Evolutionary conservation across 2,888 invertebrate genomes (phyloP).

Genomic region (Chrysopilus asiliformis): DNA sequence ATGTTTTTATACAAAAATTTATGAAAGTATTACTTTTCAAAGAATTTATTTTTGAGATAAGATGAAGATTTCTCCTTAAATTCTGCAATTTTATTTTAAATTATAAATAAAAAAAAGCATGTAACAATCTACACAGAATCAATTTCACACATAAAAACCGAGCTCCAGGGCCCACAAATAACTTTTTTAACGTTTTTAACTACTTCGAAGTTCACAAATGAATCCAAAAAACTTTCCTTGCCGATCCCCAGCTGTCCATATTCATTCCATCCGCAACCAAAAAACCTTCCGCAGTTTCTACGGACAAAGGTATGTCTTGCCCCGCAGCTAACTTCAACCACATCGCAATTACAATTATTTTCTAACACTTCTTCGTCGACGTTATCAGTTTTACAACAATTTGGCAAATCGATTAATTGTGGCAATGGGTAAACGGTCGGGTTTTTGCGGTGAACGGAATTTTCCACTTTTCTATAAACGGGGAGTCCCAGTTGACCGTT

Average conservation of each 20-base stretch:
- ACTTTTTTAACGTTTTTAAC: slow-evolving; percentile 23
- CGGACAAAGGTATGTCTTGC: slow-evolving; percentile 58
- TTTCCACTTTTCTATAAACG: slow-evolving; percentile 10
- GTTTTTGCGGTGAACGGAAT: slow-evolving; percentile 23
- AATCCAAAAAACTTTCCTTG: slow-evolving; percentile 22
- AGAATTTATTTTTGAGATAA: too few species aligned
- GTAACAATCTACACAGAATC: too few species aligned
- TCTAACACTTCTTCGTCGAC: slow-evolving; percentile 2
- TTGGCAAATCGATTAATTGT: slow-evolving; percentile 24
- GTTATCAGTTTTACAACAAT: slow-evolving; percentile 25
- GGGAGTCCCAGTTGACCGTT: slow-evolving; percentile 67
- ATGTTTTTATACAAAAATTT: too few species aligned
- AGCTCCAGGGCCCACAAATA: slow-evolving; percentile 40
- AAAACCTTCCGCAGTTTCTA: slow-evolving; percentile 51
- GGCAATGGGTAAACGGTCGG: slow-evolving; percentile 29
- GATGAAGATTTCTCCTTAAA: too few species aligned
- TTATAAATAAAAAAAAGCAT: too few species aligned
- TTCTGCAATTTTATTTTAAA: too few species aligned
- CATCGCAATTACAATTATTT: slow-evolving; percentile 23
- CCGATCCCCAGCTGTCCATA: slow-evolving; percentile 60
- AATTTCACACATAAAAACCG: slow-evolving; percentile 23
- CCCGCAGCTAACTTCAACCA: slow-evolving; percentile 53
- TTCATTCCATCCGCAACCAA: slow-evolving; percentile 69
- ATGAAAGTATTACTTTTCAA: too few species aligned
- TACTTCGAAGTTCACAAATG: slow-evolving; percentile 22